Conservation (phyloP, 2,113 vertebrate genomes). For the Ceyx margarethae region DNA sequence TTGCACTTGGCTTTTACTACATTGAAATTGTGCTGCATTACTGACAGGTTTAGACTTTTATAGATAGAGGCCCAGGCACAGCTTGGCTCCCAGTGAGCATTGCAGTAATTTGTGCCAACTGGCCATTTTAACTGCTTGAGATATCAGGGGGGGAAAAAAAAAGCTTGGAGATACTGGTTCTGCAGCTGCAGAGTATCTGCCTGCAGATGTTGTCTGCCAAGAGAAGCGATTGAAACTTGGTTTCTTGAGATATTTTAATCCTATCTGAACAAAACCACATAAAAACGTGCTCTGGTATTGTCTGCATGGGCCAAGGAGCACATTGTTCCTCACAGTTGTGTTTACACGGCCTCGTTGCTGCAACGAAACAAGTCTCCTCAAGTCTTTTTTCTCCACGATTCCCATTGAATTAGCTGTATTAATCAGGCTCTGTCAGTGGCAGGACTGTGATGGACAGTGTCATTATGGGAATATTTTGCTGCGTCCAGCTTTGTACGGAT, state of each 20-base stretch:
- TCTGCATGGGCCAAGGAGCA: constrained; percentile 40
- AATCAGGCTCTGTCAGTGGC: background rate
- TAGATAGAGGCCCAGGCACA: constrained; percentile 7
- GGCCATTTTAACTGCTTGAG: constrained; percentile 17
- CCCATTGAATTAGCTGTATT: background rate
- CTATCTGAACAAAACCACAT: constrained; percentile 52
- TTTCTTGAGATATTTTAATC: constrained; percentile 58
- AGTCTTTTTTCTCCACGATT: background rate
- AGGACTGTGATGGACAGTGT: background rate
- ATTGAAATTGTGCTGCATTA: background rate
- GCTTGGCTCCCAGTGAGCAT: background rate
- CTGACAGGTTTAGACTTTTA: constrained; percentile 22
- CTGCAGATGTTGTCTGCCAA: constrained; percentile 38
- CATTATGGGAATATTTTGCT: background rate
- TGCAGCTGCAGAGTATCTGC: constrained; percentile 19
- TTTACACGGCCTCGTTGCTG: constrained; percentile 14
- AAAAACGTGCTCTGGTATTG: constrained; percentile 32
- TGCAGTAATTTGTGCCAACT: constrained; percentile 3
- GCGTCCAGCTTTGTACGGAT: background rate
- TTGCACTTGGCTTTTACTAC: background rate
- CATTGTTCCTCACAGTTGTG: constrained; percentile 45
- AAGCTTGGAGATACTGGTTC: constrained; percentile 11
- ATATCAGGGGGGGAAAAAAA: background rate
- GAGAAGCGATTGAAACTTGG: background rate
- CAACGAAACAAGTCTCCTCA: constrained; percentile 26